Conservation (phyloP, 2,888 invertebrate species). For the Drymonia ruficornis region DNA sequence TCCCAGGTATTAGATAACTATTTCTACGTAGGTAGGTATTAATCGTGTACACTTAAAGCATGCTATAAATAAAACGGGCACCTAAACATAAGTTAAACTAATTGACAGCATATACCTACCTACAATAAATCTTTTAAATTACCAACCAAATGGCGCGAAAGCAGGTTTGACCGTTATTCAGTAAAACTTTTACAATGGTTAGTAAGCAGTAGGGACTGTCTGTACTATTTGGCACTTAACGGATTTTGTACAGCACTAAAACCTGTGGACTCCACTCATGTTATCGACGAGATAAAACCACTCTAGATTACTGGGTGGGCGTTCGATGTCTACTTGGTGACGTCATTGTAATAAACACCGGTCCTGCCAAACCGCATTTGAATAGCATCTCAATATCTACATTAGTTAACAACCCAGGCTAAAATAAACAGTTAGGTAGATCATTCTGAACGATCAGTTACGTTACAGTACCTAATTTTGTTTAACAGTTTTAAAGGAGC, state of each 20-base stretch:
- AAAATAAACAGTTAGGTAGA: no score
- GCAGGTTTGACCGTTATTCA: slow-evolving; percentile 37
- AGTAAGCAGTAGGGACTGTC: background rate
- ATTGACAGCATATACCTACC: background rate
- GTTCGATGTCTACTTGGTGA: slow-evolving; percentile 43
- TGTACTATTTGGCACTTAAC: slow-evolving; percentile 35
- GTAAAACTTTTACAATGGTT: slow-evolving; percentile 28
- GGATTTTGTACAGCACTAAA: slow-evolving; percentile 50
- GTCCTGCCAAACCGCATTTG: slow-evolving; percentile 33
- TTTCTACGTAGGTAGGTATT: background rate
- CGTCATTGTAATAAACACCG: slow-evolving; percentile 50
- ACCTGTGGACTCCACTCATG: slow-evolving; percentile 52
- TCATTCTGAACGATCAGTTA: no score
- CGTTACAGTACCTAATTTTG: no score
- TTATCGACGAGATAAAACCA: slow-evolving; percentile 69
- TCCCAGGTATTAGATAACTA: background rate
- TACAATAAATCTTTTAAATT: slow-evolving; percentile 14
- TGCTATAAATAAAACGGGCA: no score
- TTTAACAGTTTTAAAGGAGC: no score
- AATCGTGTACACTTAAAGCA: background rate
- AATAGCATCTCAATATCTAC: slow-evolving; percentile 23
- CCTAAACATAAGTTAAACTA: background rate
- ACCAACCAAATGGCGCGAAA: slow-evolving; percentile 11
- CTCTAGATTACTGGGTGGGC: slow-evolving; percentile 61
- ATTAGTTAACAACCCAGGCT: no score